A percentile compares a stretch with the other conserved stretches of the same genome.
phyloP scores from a whole-genome alignment of 2,113 vertebrate species.

The Chaenocephalus aceratus region DNA sequence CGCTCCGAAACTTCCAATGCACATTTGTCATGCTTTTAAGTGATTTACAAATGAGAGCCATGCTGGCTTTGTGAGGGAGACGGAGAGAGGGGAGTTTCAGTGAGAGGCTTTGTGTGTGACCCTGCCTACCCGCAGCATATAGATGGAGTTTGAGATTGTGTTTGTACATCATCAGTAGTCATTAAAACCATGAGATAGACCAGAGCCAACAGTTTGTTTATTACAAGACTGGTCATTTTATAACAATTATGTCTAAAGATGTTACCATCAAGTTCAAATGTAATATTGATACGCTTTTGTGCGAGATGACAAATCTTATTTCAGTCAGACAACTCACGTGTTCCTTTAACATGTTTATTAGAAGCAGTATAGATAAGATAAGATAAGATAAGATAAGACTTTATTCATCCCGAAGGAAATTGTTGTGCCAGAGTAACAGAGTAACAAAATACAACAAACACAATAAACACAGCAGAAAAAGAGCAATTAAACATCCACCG shows the following conservation, averaged over 20 bases:
- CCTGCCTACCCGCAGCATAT: conserved; percentile 59
- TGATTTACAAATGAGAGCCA: conserved; percentile 80
- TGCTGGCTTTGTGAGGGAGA: conserved; percentile 71
- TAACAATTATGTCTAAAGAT: background rate
- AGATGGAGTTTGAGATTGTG: conserved; percentile 65
- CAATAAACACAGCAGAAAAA: no score
- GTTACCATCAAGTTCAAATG: background rate
- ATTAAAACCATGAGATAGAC: conserved; percentile 65
- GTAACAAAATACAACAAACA: no score
- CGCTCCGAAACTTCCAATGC: conserved; percentile 75
- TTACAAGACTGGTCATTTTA: background rate
- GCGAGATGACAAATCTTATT: background rate
- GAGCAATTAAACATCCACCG: no score
- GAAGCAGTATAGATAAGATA: no score
- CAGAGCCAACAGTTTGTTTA: conserved; percentile 34
- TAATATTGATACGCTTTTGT: background rate
- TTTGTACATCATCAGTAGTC: conserved; percentile 66
- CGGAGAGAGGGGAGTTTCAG: conserved; percentile 33
- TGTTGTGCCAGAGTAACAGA: no score
- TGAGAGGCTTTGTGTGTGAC: conserved; percentile 69
- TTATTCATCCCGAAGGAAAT: no score
- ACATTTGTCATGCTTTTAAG: conserved; percentile 81
- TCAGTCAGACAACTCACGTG: no score
- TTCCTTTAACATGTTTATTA: no score
- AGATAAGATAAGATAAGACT: no score